Evolutionary conservation across 2,113 vertebrate species (phyloP).

Genomic region (Siniperca knerii): DNA sequence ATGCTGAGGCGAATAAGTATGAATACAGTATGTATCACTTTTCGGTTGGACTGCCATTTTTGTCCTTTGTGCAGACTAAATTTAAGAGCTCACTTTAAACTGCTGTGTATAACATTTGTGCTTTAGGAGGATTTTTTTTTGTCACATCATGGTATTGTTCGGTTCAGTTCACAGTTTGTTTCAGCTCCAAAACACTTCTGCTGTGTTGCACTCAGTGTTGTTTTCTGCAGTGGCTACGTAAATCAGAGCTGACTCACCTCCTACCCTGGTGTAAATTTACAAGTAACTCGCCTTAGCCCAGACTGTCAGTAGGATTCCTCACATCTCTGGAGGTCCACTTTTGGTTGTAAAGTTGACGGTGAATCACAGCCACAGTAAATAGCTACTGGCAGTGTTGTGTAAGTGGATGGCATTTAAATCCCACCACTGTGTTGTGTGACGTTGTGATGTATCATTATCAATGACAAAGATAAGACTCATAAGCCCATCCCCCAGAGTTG

Average conservation of each 20-base stretch:
- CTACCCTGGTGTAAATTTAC: conserved; percentile 51
- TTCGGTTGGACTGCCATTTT: conserved; percentile 52
- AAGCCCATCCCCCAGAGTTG: neutral
- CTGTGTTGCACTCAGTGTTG: conserved; percentile 49
- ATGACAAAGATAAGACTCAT: conserved; percentile 6
- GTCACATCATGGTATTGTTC: conserved; percentile 28
- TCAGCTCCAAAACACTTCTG: conserved; percentile 34
- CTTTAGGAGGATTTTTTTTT: conserved; percentile 6
- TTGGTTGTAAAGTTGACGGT: conserved; percentile 62
- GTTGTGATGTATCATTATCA: conserved; percentile 44
- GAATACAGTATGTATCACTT: conserved; percentile 23
- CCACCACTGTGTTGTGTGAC: conserved; percentile 40
- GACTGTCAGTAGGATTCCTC: conserved; percentile 61
- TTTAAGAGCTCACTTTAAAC: conserved; percentile 20
- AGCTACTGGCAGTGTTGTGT: conserved; percentile 53
- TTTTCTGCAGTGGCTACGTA: conserved; percentile 62
- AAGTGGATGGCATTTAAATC: conserved; percentile 64
- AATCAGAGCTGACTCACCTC: conserved; percentile 62
- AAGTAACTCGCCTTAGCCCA: conserved; percentile 43
- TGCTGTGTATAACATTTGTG: conserved; percentile 18
- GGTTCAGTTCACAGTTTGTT: neutral
- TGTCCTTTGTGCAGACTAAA: conserved; percentile 38
- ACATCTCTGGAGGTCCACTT: conserved; percentile 50
- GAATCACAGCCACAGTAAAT: conserved; percentile 59
- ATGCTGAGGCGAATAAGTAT: conserved; percentile 22